Percentiles rank a stretch among this genome's conserved stretches.
Conservation (phyloP, 2,113 vertebrate species). For the Bos indicus region DNA sequence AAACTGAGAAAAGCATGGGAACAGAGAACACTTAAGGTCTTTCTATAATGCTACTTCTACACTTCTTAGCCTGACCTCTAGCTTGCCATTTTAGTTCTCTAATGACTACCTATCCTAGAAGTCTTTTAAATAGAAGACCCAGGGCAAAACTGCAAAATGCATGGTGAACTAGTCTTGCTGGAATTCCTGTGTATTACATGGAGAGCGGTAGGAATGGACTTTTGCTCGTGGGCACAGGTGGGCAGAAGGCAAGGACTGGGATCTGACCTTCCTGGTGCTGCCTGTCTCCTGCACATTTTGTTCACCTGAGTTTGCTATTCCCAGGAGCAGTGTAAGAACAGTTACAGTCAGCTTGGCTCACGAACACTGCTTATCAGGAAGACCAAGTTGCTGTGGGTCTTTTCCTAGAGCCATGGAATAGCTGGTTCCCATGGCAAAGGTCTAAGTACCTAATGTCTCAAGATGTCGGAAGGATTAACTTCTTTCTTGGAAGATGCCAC, state of each 20-base stretch:
- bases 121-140: background rate
- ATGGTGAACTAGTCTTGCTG: background rate
- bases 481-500: conserved; percentile 33
- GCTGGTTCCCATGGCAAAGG: background rate
- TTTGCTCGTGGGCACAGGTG: background rate
- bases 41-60: background rate
- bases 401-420: conserved; percentile 9
- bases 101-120: background rate
- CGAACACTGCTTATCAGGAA: background rate
- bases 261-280: background rate
- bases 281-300: background rate
- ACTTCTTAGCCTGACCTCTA: background rate
- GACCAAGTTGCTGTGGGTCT: background rate
- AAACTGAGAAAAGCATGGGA: background rate
- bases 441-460: conserved; percentile 27
- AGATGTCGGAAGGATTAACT: conserved; percentile 30
- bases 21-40: background rate
- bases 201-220: background rate
- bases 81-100: background rate
- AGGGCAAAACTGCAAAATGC: conserved; percentile 11
- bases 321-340: background rate
- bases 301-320: conserved; percentile 4
- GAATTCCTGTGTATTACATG: background rate
- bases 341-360: background rate
- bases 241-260: background rate